These are phyloP conservation scores for Carassius gibelio DNA, from an alignment of 2,113 vertebrate species.

Conservation along the genomic window DNA sequence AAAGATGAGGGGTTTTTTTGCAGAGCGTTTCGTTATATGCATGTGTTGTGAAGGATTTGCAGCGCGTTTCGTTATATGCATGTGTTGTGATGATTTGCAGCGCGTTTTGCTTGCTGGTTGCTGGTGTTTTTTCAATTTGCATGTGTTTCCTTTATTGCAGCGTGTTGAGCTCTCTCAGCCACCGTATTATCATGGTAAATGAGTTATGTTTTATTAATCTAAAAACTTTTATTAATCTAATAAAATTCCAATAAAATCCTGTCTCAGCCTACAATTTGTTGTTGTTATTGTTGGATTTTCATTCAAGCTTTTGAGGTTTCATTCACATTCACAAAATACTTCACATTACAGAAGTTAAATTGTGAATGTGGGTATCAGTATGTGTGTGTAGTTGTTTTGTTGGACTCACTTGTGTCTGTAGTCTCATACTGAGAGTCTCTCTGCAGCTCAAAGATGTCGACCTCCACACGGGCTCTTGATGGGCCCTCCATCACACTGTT, in stretches of 20 bases:
- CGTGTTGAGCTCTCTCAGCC: no score
- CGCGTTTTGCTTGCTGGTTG: no score
- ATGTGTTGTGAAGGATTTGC: no score
- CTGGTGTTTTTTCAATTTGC: no score
- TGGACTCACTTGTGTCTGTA: conserved; percentile 86
- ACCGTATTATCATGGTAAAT: no score
- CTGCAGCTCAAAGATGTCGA: conserved; percentile 87
- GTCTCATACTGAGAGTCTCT: conserved; percentile 89
- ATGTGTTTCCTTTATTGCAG: no score
- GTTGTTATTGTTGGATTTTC: neutral
- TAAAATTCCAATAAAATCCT: neutral
- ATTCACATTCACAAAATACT: neutral
- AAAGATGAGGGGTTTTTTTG: no score
- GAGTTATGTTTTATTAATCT: neutral
- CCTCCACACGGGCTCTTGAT: conserved; percentile 83
- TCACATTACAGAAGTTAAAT: neutral
- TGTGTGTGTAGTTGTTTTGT: conserved; percentile 22
- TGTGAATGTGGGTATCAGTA: neutral
- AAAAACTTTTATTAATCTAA: neutral
- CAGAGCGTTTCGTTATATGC: no score
- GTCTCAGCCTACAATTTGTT: neutral
- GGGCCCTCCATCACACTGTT: conserved; percentile 82
- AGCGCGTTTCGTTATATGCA: no score
- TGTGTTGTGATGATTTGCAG: no score
- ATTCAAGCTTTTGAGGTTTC: neutral